phyloP scores from a whole-genome alignment of 1,140 invertebrate genomes.

The Hestina assimilis region DNA sequence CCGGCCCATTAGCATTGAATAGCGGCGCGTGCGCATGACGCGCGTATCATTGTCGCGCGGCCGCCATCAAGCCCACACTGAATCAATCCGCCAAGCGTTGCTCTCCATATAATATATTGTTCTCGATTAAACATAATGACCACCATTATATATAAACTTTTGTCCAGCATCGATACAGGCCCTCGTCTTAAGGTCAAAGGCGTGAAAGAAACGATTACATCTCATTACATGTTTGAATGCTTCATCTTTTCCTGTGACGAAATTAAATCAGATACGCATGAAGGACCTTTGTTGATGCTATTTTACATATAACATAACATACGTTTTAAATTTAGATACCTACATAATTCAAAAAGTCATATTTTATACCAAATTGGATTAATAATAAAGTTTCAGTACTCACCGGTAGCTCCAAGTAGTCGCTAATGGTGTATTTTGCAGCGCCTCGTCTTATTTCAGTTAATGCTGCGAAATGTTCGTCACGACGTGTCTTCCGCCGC shows the following conservation, averaged over 20 bases:
- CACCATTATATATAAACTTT: conserved; percentile 47
- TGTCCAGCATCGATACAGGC: conserved; percentile 23
- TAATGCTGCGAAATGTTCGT: conserved; percentile 71
- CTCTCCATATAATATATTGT: conserved; percentile 47
- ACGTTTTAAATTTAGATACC: neutral
- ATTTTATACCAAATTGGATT: neutral
- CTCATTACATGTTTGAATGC: conserved; percentile 28
- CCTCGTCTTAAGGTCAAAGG: conserved; percentile 29
- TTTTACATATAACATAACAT: neutral
- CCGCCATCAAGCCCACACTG: conserved; percentile 58
- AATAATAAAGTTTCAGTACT: conserved; percentile 28
- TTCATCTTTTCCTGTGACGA: conserved; percentile 28
- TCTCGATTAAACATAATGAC: conserved; percentile 60
- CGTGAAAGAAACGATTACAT: conserved; percentile 30
- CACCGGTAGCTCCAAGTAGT: conserved; percentile 75
- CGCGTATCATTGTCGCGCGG: conserved; percentile 57
- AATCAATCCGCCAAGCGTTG: conserved; percentile 48
- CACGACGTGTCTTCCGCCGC: conserved; percentile 60
- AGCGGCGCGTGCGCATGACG: conserved; percentile 53
- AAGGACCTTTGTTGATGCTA: neutral
- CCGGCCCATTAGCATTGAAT: conserved; percentile 75
- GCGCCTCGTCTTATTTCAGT: conserved; percentile 70
- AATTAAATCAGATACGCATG: conserved; percentile 25
- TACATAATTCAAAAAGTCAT: neutral
- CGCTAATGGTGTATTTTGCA: conserved; percentile 66